Conservation (phyloP, 2,888 invertebrate species). For the Orthonychiurus folsomi region DNA sequence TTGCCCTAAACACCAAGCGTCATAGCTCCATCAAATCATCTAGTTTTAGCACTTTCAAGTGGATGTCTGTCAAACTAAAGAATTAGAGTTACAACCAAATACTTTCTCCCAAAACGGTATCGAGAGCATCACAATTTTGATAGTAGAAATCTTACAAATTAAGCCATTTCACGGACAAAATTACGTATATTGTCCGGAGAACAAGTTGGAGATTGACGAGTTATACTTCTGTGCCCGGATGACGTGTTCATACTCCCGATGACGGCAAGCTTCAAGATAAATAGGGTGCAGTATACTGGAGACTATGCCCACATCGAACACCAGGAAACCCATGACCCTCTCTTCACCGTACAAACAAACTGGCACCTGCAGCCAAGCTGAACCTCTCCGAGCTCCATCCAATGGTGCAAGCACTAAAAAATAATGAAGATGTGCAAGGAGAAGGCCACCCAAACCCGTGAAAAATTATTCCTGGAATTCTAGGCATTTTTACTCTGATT, state of each 20-base stretch:
- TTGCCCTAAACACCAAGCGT: not conserved
- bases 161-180: slow-evolving; percentile 12
- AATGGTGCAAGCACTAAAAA: too few species aligned
- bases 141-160: slow-evolving; percentile 21
- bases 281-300: slow-evolving; percentile 12
- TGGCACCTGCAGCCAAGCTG: slow-evolving; percentile 18
- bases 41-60: too few species aligned
- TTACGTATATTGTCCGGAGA: slow-evolving; percentile 21
- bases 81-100: too few species aligned
- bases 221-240: slow-evolving; percentile 14
- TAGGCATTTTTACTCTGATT: too few species aligned
- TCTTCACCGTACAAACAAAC: slow-evolving; percentile 18
- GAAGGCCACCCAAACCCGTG: too few species aligned
- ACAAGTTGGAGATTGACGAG: slow-evolving; percentile 10
- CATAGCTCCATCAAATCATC: too few species aligned
- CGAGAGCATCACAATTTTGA: too few species aligned
- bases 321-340: slow-evolving; percentile 8
- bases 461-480: too few species aligned
- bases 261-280: slow-evolving; percentile 17
- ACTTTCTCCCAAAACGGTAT: too few species aligned
- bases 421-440: too few species aligned
- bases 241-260: slow-evolving; percentile 19
- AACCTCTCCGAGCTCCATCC: slow-evolving; percentile 3
- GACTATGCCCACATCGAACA: slow-evolving; percentile 10
- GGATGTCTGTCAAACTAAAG: too few species aligned